A percentile compares a stretch with the other conserved stretches of the same genome.
Conservation (phyloP, 1,140 invertebrate genomes). For the Pogonus chalceus region DNA sequence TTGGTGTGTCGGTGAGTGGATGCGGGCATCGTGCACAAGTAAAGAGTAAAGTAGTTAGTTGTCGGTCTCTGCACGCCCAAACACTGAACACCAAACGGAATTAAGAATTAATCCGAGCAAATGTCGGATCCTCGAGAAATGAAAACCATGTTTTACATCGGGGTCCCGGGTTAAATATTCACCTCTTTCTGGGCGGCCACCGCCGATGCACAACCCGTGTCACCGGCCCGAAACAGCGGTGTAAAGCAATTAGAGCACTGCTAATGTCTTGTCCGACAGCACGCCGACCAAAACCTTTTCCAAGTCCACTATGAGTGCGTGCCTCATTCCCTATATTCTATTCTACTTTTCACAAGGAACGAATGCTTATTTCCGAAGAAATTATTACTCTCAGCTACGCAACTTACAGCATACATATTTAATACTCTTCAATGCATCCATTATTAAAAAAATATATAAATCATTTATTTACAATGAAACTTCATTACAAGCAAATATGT, state of each 20-base stretch:
- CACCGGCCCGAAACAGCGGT: not conserved
- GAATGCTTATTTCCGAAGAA: too few relatives aligned
- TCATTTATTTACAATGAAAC: too few relatives aligned
- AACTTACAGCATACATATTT: too few relatives aligned
- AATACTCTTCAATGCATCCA: too few relatives aligned
- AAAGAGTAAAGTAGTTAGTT: not conserved
- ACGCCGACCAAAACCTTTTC: not conserved
- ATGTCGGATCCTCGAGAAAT: conserved; percentile 2
- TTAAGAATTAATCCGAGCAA: conserved; percentile 5
- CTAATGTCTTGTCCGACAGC: conserved; percentile 3
- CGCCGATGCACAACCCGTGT: conserved; percentile 5
- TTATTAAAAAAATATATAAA: too few relatives aligned
- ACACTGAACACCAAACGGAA: not conserved
- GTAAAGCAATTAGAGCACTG: conserved; percentile 8
- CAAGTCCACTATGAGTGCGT: not conserved
- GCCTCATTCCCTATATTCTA: not conserved
- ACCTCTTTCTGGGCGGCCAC: not conserved
- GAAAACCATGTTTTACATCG: conserved; percentile 1
- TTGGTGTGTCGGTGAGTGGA: too few relatives aligned
- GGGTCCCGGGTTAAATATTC: conserved; percentile 2
- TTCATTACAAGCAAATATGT: too few relatives aligned
- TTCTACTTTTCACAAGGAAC: too few relatives aligned
- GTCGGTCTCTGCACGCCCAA: not conserved
- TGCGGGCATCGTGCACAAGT: too few relatives aligned
- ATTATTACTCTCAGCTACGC: too few relatives aligned